These are phyloP conservation scores for Pipistrellus kuhlii DNA, from an alignment of 2,797 vertebrate genomes.

Conservation along the genomic window DNA sequence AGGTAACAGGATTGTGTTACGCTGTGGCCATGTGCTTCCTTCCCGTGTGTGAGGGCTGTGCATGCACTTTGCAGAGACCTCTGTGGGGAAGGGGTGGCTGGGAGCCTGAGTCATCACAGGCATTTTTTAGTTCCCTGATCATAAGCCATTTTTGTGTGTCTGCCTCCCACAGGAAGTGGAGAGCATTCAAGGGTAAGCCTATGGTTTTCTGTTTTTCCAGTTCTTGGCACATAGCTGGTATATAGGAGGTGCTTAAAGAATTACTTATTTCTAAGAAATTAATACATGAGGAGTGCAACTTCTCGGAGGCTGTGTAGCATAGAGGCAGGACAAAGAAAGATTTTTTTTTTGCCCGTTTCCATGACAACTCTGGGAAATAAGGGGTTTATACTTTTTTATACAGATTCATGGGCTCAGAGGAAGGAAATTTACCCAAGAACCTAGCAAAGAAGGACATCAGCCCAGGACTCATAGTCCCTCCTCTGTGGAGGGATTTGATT, in stretches of 20 bases:
- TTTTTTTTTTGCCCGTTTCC: not conserved
- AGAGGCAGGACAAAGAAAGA: not conserved
- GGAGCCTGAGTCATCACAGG: not conserved
- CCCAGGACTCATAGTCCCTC: not conserved
- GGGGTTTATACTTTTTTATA: not conserved
- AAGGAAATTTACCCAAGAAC: not conserved
- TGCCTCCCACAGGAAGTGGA: not conserved
- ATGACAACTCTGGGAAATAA: not conserved
- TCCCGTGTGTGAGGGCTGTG: not conserved
- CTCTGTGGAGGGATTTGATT: not conserved
- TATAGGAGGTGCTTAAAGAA: not conserved
- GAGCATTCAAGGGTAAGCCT: not conserved
- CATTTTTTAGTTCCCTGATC: not conserved
- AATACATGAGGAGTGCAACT: not conserved
- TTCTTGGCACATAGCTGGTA: not conserved
- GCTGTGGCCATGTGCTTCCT: not conserved
- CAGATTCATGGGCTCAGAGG: not conserved
- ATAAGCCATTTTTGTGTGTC: not conserved
- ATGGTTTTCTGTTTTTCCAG: not conserved
- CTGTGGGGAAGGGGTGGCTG: not conserved
- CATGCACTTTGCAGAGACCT: not conserved
- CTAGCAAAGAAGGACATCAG: not conserved
- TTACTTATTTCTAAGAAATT: not conserved
- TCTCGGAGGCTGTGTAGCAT: not conserved
- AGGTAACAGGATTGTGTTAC: not conserved